These are phyloP conservation scores for Leptopterna dolabrata DNA, from an alignment of 2,888 invertebrate species.

Conservation along the genomic window DNA sequence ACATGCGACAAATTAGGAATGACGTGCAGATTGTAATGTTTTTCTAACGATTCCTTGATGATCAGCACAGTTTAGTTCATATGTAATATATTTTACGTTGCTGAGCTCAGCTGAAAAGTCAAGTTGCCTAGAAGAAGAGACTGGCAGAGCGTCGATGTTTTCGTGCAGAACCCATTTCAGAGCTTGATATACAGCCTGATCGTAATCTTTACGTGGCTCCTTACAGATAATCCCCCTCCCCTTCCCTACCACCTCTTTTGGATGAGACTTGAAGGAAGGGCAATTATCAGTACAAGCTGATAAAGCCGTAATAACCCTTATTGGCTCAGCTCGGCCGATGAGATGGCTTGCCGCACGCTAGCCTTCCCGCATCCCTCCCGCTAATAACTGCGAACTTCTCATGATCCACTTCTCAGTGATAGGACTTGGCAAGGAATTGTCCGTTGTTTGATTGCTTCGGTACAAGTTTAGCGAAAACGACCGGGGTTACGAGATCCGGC, in stretches of 20 bases:
- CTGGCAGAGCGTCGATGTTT: too few species aligned
- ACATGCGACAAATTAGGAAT: too few species aligned
- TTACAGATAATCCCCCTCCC: neutral
- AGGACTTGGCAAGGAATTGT: neutral
- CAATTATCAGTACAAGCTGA: slow-evolving; percentile 37
- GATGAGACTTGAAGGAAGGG: neutral
- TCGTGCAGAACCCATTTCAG: too few species aligned
- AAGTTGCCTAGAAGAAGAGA: too few species aligned
- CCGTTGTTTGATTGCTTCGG: neutral
- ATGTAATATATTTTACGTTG: too few species aligned
- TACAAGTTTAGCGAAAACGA: neutral
- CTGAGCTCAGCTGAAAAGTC: too few species aligned
- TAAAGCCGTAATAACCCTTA: slow-evolving; percentile 34
- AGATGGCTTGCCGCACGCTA: neutral
- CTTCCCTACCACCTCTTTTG: neutral
- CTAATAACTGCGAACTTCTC: neutral
- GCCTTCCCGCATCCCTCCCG: neutral
- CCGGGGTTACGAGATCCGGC: neutral
- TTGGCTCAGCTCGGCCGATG: neutral
- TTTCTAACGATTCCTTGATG: too few species aligned
- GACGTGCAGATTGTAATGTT: too few species aligned
- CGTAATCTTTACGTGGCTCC: neutral
- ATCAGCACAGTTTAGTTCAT: too few species aligned
- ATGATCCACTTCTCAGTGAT: neutral
- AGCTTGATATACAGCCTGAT: neutral